A percentile compares a stretch with the other conserved stretches of the same genome.
These are phyloP conservation scores for Spizaetus ornatus DNA, from an alignment of 2,113 vertebrate genomes.

Conservation along the genomic window DNA sequence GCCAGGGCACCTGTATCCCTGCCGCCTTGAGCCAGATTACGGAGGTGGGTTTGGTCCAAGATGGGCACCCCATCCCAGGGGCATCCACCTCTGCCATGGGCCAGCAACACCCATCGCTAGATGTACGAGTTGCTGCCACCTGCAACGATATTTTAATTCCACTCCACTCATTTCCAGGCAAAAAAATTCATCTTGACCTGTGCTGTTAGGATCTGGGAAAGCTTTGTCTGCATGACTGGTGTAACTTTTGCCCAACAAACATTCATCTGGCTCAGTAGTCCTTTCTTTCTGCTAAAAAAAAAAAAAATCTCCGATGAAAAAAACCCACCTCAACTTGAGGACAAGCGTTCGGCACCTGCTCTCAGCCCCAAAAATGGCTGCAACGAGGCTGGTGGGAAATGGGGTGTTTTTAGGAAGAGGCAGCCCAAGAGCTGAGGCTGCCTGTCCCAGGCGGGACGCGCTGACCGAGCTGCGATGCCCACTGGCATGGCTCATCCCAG, in stretches of 20 bases:
- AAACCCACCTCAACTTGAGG: background rate
- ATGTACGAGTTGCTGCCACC: background rate
- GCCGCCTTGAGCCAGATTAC: fast-evolving
- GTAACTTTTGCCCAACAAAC: background rate
- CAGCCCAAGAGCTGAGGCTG: background rate
- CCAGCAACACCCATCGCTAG: background rate
- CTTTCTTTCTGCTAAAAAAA: background rate
- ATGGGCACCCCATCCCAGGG: background rate
- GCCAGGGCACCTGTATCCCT: fast-evolving
- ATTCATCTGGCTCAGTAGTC: background rate
- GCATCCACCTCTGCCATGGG: background rate
- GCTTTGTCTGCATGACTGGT: background rate
- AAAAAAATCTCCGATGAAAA: fast-evolving
- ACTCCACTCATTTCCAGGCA: background rate
- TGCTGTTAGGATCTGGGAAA: background rate
- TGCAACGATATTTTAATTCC: background rate
- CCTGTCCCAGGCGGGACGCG: background rate
- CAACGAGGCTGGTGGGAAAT: background rate
- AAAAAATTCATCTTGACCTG: fast-evolving
- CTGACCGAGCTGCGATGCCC: background rate
- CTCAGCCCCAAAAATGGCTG: fast-evolving
- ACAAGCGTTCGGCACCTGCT: background rate
- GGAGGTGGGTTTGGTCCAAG: fast-evolving
- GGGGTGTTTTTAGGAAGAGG: background rate
- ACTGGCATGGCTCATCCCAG: background rate